Base-by-base conservation (phyloP, 2,888 invertebrate genomes). In the Aproaerema taeniolella region DNA sequence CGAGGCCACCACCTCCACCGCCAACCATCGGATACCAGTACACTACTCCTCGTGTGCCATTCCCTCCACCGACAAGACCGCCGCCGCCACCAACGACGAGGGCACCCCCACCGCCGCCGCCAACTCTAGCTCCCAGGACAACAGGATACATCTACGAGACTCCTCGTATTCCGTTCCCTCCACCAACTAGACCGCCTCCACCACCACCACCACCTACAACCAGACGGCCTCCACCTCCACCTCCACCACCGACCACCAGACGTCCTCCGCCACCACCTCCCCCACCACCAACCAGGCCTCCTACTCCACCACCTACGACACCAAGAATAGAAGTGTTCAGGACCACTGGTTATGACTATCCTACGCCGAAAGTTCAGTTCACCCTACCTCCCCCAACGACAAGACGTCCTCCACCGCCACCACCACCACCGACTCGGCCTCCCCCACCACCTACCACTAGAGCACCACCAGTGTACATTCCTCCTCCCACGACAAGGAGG, bases 371-470 rank as follows among this genome's bases (percentile, higher is more conserved):
- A 8, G 37, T 46, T 2, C 38, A 44, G 3, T 46, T 43, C 16
- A 44, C 47, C n/a, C 20, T 38, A 13, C 47, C 45, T 11, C 47
- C 65, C 40, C 25, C 61, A 6, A 31, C 33, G 1, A 37, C 32
- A 3, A 30, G 38, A 9, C 11, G 28, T 2, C 43, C 43, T 4
- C 45, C 52, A 1, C 48, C 49, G 0, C 46, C 45, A 25, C 52
- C 50, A 7, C 52, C 53, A 8, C 42, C 46, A n/a, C 33, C 49
- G 13, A 46, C 50, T 2, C 31, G 45, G 29, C 38, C 37, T 20
- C 29, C 43, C 10, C 42, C 51, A 9, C 50, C 50, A 50, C 39
- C 56, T 0, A 49, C 55, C 4, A 53, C 49, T 2, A 49, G 50
- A 7, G 48, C 52, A 1, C 52, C 53, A 1, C 49, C 50, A 3